Base-by-base conservation (phyloP, 2,797 vertebrate genomes). In the Lacerta viridis region DNA sequence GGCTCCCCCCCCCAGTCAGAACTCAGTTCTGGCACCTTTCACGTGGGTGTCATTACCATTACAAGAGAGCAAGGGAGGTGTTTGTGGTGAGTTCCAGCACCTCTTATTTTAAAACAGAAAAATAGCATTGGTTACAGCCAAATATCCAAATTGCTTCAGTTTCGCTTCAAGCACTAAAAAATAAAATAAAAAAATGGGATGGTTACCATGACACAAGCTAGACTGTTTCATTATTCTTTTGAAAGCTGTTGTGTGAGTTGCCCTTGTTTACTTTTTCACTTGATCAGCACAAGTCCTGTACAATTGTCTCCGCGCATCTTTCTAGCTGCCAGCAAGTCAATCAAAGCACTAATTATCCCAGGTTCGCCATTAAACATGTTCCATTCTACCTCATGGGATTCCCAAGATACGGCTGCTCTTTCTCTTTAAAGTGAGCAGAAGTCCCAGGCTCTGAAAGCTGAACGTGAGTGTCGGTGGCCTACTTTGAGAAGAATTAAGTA, bases 401-500 rank as follows among this genome's bases (percentile, higher is more conserved):
- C 86, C 86, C 25, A 61, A 36, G 27, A 75, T 7, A 36, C 59
- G 20, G 0, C 55, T 69, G n/a, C 0, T 88, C 88, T 88, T 90
- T 55, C 59, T 75, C 4, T 89, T 91, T 85, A 87, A 84, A 87
- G 92, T 77, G 86, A 86, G 71, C 71, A 86, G 61, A 66, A 25
- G 3, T 23, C 89, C 82, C 43, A 87, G 61, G 83, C 80, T 66
- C 29, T 4, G 83, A 33, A 88, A 89, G 39, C 88, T 96, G 95
- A 20, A 90, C 78, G 74, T 68, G 68, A 89, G 43, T 89, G 85
- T 89, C 79, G 84, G 5, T 79, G 90, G 79, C 87, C 93, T 82
- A n/a, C 71, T 95, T 93, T 91, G 81, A 88, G 25, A 23, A 3
- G 72, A 96, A 95, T 89, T 89, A 95, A 93, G 72, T 83, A 90